phyloP scores from a whole-genome alignment of 2,888 invertebrate genomes.

The Sceliomorpha sp. region DNA sequence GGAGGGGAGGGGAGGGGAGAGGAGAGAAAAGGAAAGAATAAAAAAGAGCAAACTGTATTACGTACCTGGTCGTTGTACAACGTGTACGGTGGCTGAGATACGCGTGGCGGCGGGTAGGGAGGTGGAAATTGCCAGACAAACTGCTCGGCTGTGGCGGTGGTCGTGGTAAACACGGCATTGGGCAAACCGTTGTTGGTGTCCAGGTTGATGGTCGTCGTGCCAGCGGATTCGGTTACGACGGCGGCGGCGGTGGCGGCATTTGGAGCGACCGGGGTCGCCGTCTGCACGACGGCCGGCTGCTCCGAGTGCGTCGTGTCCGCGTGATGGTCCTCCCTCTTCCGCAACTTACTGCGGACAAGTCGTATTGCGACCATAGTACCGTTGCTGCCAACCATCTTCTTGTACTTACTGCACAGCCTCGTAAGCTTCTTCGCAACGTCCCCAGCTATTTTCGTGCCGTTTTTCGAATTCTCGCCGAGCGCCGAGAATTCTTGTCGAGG shows the following conservation, averaged over 20 bases:
- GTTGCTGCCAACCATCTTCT: constrained; percentile 92
- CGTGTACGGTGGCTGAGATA: constrained; percentile 86
- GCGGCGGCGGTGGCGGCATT: constrained; percentile 39
- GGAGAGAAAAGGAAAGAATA: constrained; percentile 19
- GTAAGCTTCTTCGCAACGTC: constrained; percentile 70
- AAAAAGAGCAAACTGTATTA: constrained; percentile 58
- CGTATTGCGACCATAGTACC: constrained; percentile 93
- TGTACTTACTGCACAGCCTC: constrained; percentile 77
- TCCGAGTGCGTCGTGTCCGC: constrained; percentile 86
- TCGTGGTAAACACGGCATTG: constrained; percentile 65
- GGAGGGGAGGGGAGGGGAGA: too few relatives aligned
- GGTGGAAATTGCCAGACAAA: constrained; percentile 93
- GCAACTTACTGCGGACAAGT: constrained; percentile 94
- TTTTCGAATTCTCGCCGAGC: constrained; percentile 61
- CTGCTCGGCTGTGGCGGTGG: constrained; percentile 81
- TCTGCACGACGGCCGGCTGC: constrained; percentile 83
- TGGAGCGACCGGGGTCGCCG: constrained; percentile 78
- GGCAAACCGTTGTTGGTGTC: constrained; percentile 67
- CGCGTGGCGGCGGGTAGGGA: constrained; percentile 81
- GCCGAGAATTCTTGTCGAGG: constrained; percentile 60
- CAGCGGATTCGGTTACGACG: constrained; percentile 59
- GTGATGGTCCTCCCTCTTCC: constrained; percentile 91
- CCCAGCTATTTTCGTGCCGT: constrained; percentile 68
- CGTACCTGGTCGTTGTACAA: constrained; percentile 92
- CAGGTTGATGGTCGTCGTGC: constrained; percentile 65